Evolutionary conservation across 2,113 vertebrate species (phyloP), one percentile per base, ranked within the genome.

Genomic region (Isurus oxyrinchus): DNA sequence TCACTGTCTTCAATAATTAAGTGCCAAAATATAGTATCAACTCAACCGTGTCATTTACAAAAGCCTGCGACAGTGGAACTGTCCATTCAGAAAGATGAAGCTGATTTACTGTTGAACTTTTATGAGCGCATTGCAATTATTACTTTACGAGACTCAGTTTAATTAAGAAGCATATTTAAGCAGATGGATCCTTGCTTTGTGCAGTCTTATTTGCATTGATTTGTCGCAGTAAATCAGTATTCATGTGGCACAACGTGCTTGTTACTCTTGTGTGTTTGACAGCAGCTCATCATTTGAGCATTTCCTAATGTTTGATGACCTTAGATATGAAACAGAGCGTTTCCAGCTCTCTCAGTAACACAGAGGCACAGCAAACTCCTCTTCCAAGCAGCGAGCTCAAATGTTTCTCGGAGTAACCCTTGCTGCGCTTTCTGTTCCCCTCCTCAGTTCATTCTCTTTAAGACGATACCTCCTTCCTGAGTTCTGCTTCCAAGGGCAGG

Each of bases 1-100:
- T 95, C 93, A 95, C 63, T 49, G 63, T 69, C 61, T 95, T 96
- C 59, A 97, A 98, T 98, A 97, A 97, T 97, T 97, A 96, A 97
- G 96, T 96, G 96, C 96, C 97, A 97, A 97, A 96, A 96, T 63
- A 96, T 97, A 97, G 96, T 88, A 97, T 97, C 97, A 97, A 49
- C 21, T 53, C 31, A 97, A 91, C 96, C 96, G 96, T 4, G 96
- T 94, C 69, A 97, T 96, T 97, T 97, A 97, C 81, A 96, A 88
- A 97, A 96, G 97, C 94, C 96, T 96, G 96, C 11, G 53, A 97
- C 25, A 96, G 96, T 96, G 87, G 96, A 96, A 97, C 94, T 96
- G 91, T 76, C 72, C 44, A 94, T 96, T 97, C 96, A 96, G 88
- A 97, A 96, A 96, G 97, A 97, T 96, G 96, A 95, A 96, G 96